Percentiles rank a stretch among this genome's conserved stretches.
Conservation (phyloP, 64 coral and sea anemone genomes). For the Pocillopora verrucosa region DNA sequence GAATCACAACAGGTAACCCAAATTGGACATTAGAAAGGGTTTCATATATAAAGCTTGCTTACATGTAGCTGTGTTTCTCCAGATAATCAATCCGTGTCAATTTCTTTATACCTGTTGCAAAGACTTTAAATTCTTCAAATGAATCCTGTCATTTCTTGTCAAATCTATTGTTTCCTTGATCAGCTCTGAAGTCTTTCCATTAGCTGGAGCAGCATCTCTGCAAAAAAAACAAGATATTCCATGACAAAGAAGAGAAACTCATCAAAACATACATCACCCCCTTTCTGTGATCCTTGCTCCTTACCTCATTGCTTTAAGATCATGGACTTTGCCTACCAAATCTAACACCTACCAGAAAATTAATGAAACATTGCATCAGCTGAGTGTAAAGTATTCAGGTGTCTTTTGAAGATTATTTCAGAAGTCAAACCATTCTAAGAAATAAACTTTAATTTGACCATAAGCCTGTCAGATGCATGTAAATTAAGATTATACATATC, state of each 20-base stretch:
- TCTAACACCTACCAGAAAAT: not conserved
- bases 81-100: too few relatives aligned
- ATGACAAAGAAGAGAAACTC: not conserved
- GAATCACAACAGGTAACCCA: not conserved
- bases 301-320: slow-evolving; percentile 29
- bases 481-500: too few relatives aligned
- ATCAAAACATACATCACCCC: not conserved
- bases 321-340: slow-evolving; percentile 9
- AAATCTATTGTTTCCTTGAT: slow-evolving; percentile 4
- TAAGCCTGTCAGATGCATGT: too few relatives aligned
- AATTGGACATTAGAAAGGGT: not conserved
- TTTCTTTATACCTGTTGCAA: slow-evolving; percentile 8
- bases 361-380: not conserved
- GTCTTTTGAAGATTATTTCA: too few relatives aligned
- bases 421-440: too few relatives aligned
- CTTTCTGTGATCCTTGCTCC: not conserved
- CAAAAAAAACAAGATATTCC: not conserved
- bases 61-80: too few relatives aligned
- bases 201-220: not conserved
- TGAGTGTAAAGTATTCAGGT: too few relatives aligned
- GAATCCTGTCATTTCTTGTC: slow-evolving; percentile 2
- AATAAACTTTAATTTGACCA: too few relatives aligned
- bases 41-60: not conserved
- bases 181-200: slow-evolving; percentile 16
- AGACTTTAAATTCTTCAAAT: slow-evolving; percentile 15